Percentiles rank a stretch among this genome's conserved stretches.
Conservation (phyloP, 2,888 invertebrate species). For the Amphimallon solstitiale region DNA sequence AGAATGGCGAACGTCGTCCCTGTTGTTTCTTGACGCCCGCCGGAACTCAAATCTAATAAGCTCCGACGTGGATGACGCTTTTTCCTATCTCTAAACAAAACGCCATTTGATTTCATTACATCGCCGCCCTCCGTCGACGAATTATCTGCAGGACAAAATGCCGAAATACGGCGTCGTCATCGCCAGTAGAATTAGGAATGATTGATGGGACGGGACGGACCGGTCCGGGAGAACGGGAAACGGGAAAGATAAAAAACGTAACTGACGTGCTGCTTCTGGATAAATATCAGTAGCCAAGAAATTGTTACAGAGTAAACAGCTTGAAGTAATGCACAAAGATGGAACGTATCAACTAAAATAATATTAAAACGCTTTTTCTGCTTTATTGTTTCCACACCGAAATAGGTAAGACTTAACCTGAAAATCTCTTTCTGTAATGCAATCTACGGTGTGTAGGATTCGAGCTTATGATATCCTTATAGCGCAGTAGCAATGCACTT, state of each 20-base stretch:
- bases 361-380: too few species aligned
- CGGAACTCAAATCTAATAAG: constrained; percentile 23
- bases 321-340: too few species aligned
- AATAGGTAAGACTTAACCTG: too few species aligned
- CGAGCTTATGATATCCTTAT: too few species aligned
- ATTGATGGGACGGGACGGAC: constrained; percentile 9
- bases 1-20: too few species aligned
- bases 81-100: constrained; percentile 9
- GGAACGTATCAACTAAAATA: too few species aligned
- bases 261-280: constrained; percentile 8
- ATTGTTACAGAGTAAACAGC: neutral
- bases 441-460: too few species aligned
- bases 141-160: constrained; percentile 16
- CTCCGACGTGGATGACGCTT: neutral
- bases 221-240: neutral
- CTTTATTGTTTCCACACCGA: too few species aligned
- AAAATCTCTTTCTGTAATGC: too few species aligned
- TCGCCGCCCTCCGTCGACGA: neutral
- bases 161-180: constrained; percentile 24
- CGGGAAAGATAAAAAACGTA: neutral
- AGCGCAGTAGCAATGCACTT: too few species aligned
- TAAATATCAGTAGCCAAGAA: constrained; percentile 1
- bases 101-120: constrained; percentile 20
- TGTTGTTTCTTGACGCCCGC: too few species aligned
- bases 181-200: constrained; percentile 19